Evolutionary conservation across 30 jellyfish, hydroid and myxozoan genomes (phyloP).

Genomic region (Nemopilema nomurai): DNA sequence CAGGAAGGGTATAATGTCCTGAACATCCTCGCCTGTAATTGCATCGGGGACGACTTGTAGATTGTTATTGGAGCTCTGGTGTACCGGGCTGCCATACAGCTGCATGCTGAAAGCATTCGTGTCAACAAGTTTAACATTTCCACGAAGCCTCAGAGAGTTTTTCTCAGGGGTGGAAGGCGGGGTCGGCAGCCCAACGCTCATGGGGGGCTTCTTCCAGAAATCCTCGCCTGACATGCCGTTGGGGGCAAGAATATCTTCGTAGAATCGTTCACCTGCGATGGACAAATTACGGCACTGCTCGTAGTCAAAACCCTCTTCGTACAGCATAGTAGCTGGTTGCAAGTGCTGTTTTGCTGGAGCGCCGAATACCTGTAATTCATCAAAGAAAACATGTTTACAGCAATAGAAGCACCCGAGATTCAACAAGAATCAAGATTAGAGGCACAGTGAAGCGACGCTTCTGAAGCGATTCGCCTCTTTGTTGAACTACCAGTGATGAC

Average conservation of each 20-base stretch:
- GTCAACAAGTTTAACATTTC: constrained; percentile 45
- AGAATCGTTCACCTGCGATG: constrained; percentile 58
- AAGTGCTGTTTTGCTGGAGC: constrained; percentile 8
- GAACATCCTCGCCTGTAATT: constrained; percentile 77
- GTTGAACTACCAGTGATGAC: constrained; percentile 2
- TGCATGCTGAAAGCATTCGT: constrained; percentile 27
- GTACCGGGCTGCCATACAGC: constrained; percentile 33
- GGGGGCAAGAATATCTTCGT: constrained; percentile 68
- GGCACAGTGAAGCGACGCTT: not conserved
- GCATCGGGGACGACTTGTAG: constrained; percentile 86
- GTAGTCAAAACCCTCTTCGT: constrained; percentile 58
- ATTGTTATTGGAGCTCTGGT: constrained; percentile 65
- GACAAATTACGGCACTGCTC: constrained; percentile 61
- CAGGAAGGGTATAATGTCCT: constrained; percentile 74
- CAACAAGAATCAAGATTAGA: not conserved
- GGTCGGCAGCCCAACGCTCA: constrained; percentile 68
- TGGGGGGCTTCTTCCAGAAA: constrained; percentile 57
- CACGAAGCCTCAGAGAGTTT: constrained; percentile 37
- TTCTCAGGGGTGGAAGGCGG: constrained; percentile 90
- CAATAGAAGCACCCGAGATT: not conserved
- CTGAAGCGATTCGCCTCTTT: not conserved
- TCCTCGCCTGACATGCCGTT: constrained; percentile 60
- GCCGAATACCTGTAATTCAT: constrained; percentile 21
- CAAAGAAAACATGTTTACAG: constrained; percentile 27
- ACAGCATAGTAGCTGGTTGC: constrained; percentile 59